phyloP scores from a whole-genome alignment of 2,113 vertebrate species.

The Tyrannus savana region DNA sequence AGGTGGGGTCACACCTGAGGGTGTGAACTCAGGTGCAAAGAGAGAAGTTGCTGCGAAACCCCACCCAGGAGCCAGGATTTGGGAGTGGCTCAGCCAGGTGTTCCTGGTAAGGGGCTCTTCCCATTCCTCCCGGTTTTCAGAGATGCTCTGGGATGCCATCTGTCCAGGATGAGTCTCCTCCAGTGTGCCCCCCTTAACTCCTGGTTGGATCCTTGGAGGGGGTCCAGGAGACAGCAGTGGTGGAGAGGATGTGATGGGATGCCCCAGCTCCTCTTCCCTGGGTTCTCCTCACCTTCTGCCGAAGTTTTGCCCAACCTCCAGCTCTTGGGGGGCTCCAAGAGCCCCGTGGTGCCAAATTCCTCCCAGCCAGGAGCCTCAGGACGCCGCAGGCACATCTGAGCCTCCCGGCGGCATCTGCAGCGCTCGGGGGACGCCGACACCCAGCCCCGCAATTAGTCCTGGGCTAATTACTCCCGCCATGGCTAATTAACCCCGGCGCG shows the following conservation, averaged over 20 bases:
- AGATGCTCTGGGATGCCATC: not conserved
- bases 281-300: not conserved
- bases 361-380: not conserved
- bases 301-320: not conserved
- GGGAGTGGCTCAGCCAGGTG: not conserved
- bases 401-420: not conserved
- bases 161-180: not conserved
- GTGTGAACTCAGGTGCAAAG: not conserved
- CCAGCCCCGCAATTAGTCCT: not conserved
- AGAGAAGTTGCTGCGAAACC: not conserved
- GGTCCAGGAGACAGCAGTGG: fast-evolving
- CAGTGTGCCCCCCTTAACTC: fast-evolving
- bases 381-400: not conserved
- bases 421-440: not conserved
- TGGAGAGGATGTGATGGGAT: fast-evolving
- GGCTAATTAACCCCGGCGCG: not conserved
- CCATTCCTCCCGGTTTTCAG: fast-evolving
- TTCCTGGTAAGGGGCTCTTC: fast-evolving
- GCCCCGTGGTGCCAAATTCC: fast-evolving
- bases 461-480: not conserved
- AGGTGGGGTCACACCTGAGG: no score
- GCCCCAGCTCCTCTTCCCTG: fast-evolving
- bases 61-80: not conserved
- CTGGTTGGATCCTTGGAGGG: fast-evolving
- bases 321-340: not conserved